These are phyloP conservation scores for Leptopilina drosophilae DNA, from an alignment of 2,888 invertebrate genomes.

Conservation along the genomic window DNA sequence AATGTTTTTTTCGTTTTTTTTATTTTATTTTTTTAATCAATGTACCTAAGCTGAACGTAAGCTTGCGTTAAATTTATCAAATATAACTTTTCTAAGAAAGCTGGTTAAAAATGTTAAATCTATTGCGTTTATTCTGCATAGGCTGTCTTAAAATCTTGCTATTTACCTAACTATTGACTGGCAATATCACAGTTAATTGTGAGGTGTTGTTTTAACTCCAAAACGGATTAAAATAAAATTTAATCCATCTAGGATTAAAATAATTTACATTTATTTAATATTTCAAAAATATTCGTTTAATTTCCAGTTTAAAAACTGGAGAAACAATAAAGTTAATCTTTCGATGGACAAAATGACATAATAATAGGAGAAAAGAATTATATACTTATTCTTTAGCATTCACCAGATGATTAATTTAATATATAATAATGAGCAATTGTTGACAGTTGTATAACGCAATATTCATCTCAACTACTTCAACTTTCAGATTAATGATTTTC, in stretches of 20 bases:
- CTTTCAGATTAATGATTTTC: slow-evolving; percentile 43
- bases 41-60: background rate
- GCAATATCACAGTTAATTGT: no score
- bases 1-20: background rate
- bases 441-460: background rate
- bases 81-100: no score
- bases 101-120: no score
- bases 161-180: no score
- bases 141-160: no score
- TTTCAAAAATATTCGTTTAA: background rate
- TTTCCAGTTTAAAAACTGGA: background rate
- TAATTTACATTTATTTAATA: no score
- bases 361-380: background rate
- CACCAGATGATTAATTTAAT: slow-evolving; percentile 6
- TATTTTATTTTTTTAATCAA: no score
- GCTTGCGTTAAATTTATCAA: no score
- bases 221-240: no score
- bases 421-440: background rate
- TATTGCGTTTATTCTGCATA: no score
- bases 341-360: background rate
- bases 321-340: background rate
- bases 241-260: no score
- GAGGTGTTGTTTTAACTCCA: no score
- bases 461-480: slow-evolving; percentile 14
- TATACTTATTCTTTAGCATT: background rate